Evolutionary conservation across 1,140 invertebrate species (phyloP).

Genomic region (Pomacea maculata): DNA sequence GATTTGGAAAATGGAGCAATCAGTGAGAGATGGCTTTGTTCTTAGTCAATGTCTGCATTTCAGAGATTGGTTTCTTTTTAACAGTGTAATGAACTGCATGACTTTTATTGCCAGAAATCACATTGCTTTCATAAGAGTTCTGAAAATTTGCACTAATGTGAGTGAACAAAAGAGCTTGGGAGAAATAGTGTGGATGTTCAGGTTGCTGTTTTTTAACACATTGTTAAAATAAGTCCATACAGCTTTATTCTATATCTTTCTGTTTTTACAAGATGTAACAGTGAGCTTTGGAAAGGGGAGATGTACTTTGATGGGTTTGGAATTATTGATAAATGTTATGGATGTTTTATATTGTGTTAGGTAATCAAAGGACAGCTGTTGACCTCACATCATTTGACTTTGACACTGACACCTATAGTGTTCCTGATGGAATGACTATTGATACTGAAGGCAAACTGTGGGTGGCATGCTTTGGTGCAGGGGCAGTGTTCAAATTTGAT

Average conservation of each 20-base stretch:
- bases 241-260: no score
- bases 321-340: no score
- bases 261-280: no score
- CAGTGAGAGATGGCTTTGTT: conserved; percentile 48
- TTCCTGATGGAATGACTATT: conserved; percentile 68
- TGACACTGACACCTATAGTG: conserved; percentile 21
- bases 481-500: conserved; percentile 30
- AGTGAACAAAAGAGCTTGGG: no score
- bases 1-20: conserved; percentile 75
- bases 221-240: no score
- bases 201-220: no score
- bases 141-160: background rate
- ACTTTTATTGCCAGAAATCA: no score
- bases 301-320: no score
- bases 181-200: no score
- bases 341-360: background rate
- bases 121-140: background rate
- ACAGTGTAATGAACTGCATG: background rate
- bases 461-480: conserved; percentile 47
- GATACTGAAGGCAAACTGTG: conserved; percentile 64
- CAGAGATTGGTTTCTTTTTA: background rate
- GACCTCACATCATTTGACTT: conserved; percentile 12
- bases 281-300: no score
- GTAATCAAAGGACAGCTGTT: conserved; percentile 17
- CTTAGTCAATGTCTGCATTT: no score